Percentiles rank a stretch among this genome's conserved stretches.
Conservation (phyloP, 2,797 vertebrate genomes). For the Pygocentrus nattereri region DNA sequence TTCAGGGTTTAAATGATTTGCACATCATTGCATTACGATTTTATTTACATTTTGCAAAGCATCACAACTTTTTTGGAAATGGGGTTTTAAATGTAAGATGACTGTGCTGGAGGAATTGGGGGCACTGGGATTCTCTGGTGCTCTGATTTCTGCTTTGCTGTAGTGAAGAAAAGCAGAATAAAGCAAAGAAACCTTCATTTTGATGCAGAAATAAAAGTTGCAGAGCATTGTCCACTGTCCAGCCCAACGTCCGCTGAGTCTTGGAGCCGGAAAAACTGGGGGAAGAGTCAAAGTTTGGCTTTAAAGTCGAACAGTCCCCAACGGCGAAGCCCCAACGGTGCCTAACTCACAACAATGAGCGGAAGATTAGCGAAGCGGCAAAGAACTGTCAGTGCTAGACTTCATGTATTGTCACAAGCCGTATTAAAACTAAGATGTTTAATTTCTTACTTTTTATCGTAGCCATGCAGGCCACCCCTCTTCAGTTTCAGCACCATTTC, state of each 20-base stretch:
- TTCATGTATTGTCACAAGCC: conserved; percentile 58
- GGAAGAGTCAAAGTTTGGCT: conserved; percentile 56
- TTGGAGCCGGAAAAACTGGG: conserved; percentile 37
- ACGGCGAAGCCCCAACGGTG: conserved; percentile 50
- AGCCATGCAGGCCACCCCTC: conserved; percentile 70
- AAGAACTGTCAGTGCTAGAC: conserved; percentile 51
- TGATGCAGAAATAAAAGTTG: conserved; percentile 12
- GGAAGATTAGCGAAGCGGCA: conserved; percentile 70
- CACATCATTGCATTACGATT: no score
- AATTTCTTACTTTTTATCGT: conserved; percentile 80
- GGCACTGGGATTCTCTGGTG: neutral
- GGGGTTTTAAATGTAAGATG: neutral
- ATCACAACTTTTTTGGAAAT: no score
- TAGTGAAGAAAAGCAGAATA: neutral
- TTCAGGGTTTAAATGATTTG: no score
- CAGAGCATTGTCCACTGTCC: neutral
- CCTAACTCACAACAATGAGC: conserved; percentile 59
- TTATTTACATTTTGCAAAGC: no score
- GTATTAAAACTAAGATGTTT: conserved; percentile 75
- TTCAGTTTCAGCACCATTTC: conserved; percentile 70
- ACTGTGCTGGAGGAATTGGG: neutral
- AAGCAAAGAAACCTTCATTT: neutral
- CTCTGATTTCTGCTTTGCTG: neutral
- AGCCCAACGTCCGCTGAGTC: conserved; percentile 5
- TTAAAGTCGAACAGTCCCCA: conserved; percentile 53